Evolutionary conservation across 2,797 vertebrate genomes (phyloP), one percentile per base, ranked within the genome.

Genomic region (Lemur catta): DNA sequence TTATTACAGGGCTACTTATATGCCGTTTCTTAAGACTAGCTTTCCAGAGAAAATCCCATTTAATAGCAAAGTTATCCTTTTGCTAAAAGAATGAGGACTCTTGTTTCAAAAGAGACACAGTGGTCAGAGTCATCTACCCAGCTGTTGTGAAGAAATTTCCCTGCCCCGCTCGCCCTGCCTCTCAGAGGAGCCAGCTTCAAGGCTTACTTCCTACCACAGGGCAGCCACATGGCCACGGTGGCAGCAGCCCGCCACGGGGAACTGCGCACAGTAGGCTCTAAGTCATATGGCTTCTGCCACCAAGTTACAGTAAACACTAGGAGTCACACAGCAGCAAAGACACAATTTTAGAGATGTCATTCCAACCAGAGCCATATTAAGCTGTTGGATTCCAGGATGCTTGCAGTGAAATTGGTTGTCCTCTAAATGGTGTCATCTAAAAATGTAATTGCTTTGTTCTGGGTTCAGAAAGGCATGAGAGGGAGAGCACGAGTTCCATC

Each of bases 391-490:
- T 95, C 95, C 97, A 28, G 86, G 91, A 97, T 12, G 63, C 98
- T 98, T 89, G 95, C 96, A 75, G 97, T 97, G 98, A 98, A 98
- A 98, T 94, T 97, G 97, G 95, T 97, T 93, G 55, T 98, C 97
- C 93, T 98, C 97, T 98, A 98, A 98, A 98, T 93, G 75, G 63
- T 85, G 97, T 97, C 96, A 95, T 98, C 97, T 98, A 97, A 98
- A 97, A 98, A 98, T 52, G 82, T 96, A 98, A 98, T 98, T 98
- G 93, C 96, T 97, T 98, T 92, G 88, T 97, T 98, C 96, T 94
- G 89, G 94, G 59, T 96, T 98, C 98, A 97, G 97, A 98, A 97
- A 98, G 72, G 93, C 97, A 91, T 26, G 7, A 59, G 46, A 79
- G 24, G 50, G 57, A 67, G 26, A 93, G 22, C 10, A 72, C 0